These are phyloP conservation scores for Tribolium freemani DNA, from an alignment of 2,888 invertebrate genomes.

Conservation along the genomic window DNA sequence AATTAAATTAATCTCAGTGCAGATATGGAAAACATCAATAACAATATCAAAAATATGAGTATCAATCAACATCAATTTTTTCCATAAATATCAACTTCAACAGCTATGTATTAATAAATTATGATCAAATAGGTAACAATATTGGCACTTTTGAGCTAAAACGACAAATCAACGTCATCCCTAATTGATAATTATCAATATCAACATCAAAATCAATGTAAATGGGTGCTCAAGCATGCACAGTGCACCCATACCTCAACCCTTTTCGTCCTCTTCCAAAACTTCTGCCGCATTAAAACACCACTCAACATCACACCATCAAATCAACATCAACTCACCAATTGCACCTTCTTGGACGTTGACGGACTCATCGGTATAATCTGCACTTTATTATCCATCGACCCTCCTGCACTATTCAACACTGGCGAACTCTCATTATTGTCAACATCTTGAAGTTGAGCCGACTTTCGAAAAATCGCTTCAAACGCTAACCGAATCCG, in stretches of 20 bases:
- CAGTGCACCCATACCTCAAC: neutral
- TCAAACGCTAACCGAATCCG: constrained; percentile 91
- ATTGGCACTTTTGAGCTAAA: no score
- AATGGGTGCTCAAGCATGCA: no score
- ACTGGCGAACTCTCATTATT: constrained; percentile 69
- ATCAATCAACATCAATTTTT: no score
- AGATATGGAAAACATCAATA: no score
- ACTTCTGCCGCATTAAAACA: neutral
- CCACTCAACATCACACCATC: neutral
- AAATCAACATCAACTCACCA: constrained; percentile 74
- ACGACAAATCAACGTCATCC: no score
- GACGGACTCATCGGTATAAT: constrained; percentile 76
- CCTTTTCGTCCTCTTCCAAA: neutral
- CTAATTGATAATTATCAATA: no score
- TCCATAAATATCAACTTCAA: no score
- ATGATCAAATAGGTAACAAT: no score
- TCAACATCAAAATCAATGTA: no score
- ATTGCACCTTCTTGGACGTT: constrained; percentile 88
- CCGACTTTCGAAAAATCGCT: constrained; percentile 87
- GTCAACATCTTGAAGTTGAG: constrained; percentile 86
- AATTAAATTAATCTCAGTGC: no score
- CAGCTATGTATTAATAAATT: no score
- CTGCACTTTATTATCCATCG: constrained; percentile 63
- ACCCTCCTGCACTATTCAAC: constrained; percentile 48
- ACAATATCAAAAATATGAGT: no score